Percentiles rank a stretch among this genome's conserved stretches.
Conservation (phyloP, 2,797 vertebrate genomes). For the Enteromius paludinosus region DNA sequence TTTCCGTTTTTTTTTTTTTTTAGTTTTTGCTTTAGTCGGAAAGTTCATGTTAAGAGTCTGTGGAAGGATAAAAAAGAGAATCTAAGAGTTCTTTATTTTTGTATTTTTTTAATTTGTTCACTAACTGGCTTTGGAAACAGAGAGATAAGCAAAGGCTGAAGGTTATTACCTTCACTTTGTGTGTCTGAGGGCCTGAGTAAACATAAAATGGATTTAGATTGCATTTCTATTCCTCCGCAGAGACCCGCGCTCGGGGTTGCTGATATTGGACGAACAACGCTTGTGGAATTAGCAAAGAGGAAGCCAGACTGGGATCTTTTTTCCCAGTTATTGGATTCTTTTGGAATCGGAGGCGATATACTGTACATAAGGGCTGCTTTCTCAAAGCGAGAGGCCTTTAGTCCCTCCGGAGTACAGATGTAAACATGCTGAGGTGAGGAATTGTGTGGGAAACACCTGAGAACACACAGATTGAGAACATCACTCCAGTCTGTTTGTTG, state of each 20-base stretch:
- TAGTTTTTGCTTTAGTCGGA: not conserved
- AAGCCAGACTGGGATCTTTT: conserved; percentile 8
- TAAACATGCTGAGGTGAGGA: not conserved
- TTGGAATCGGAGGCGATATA: not conserved
- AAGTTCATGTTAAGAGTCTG: conserved; percentile 16
- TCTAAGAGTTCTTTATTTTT: conserved; percentile 1
- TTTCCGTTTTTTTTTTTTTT: not conserved
- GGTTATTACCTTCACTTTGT: conserved; percentile 39
- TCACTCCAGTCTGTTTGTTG: not conserved
- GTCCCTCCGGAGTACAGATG: not conserved
- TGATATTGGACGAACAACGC: conserved; percentile 21
- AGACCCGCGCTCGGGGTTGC: not conserved
- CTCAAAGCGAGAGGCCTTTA: not conserved
- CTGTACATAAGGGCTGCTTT: not conserved
- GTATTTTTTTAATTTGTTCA: not conserved
- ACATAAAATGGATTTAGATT: conserved; percentile 44
- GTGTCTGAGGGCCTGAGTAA: conserved; percentile 31
- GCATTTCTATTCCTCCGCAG: conserved; percentile 16
- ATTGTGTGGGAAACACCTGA: not conserved
- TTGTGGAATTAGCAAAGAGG: conserved; percentile 23
- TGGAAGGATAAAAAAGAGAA: not conserved
- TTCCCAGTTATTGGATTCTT: conserved; percentile 14
- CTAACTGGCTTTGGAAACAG: conserved; percentile 24
- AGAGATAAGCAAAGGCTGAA: conserved; percentile 43
- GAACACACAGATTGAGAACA: too few relatives aligned